phyloP scores from a whole-genome alignment of 1,140 invertebrate species.

The Drusus annulatus region DNA sequence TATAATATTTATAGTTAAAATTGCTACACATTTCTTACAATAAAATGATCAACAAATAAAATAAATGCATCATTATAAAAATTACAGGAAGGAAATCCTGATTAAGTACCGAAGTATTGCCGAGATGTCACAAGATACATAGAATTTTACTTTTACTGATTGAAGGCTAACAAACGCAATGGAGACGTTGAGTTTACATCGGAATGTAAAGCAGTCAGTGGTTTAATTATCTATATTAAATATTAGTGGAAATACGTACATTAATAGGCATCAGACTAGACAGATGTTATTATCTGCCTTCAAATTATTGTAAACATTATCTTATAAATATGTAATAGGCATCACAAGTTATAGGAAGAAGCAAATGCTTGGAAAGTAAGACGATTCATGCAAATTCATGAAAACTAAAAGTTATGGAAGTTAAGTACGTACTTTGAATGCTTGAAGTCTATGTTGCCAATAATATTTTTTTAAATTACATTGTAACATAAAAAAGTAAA shows the following conservation, averaged over 20 bases:
- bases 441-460: too few species aligned
- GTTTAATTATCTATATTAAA: not conserved
- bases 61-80: constrained; percentile 44
- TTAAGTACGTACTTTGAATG: too few species aligned
- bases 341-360: too few species aligned
- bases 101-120: not conserved
- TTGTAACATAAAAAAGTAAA: too few species aligned
- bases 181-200: too few species aligned
- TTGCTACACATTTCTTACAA: constrained; percentile 41
- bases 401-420: too few species aligned
- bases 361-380: too few species aligned
- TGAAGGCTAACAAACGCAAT: too few species aligned
- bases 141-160: not conserved
- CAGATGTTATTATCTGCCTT: not conserved
- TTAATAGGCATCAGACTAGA: not conserved
- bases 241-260: not conserved
- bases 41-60: constrained; percentile 36
- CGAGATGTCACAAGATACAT: not conserved
- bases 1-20: constrained; percentile 34
- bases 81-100: not conserved
- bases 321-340: too few species aligned
- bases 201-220: constrained; percentile 15
- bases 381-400: too few species aligned
- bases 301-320: too few species aligned
- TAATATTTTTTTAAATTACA: too few species aligned